Percentiles rank a stretch among this genome's conserved stretches.
These are phyloP conservation scores for Clinocottus analis DNA, from an alignment of 2,113 vertebrate species.

Conservation along the genomic window DNA sequence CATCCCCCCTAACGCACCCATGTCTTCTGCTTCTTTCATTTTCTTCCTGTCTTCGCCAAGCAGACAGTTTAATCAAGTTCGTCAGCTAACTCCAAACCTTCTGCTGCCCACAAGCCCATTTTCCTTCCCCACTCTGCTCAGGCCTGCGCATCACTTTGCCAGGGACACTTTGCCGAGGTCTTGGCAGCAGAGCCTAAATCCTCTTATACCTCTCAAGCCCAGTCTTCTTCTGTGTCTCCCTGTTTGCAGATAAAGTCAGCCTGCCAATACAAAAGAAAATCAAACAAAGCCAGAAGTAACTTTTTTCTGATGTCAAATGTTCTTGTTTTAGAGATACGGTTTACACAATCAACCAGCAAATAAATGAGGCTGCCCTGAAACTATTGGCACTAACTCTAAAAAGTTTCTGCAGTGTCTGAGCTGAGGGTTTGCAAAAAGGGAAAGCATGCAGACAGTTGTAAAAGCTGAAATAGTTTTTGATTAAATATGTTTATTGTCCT, in stretches of 20 bases:
- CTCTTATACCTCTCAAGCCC: slow-evolving; percentile 58
- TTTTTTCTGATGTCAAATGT: slow-evolving; percentile 49
- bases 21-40: slow-evolving; percentile 71
- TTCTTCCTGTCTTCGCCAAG: slow-evolving; percentile 57
- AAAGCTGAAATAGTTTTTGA: neutral
- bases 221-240: slow-evolving; percentile 53
- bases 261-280: slow-evolving; percentile 49
- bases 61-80: slow-evolving; percentile 80
- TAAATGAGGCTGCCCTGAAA: neutral
- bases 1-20: slow-evolving; percentile 8
- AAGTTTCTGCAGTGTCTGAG: neutral
- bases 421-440: neutral
- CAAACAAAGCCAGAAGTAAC: slow-evolving; percentile 31
- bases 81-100: slow-evolving; percentile 58
- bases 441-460: neutral
- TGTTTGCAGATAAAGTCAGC: slow-evolving; percentile 66
- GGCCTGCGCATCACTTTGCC: slow-evolving; percentile 69
- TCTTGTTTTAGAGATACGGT: slow-evolving; percentile 28
- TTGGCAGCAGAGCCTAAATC: slow-evolving; percentile 67
- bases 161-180: slow-evolving; percentile 62
- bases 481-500: too few relatives aligned
- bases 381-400: slow-evolving; percentile 3
- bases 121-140: slow-evolving; percentile 30
- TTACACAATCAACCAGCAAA: slow-evolving; percentile 24
- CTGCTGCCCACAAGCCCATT: slow-evolving; percentile 43